Base-by-base conservation (phyloP, 2,113 vertebrate genomes). In the Syngnathus typhle region DNA sequence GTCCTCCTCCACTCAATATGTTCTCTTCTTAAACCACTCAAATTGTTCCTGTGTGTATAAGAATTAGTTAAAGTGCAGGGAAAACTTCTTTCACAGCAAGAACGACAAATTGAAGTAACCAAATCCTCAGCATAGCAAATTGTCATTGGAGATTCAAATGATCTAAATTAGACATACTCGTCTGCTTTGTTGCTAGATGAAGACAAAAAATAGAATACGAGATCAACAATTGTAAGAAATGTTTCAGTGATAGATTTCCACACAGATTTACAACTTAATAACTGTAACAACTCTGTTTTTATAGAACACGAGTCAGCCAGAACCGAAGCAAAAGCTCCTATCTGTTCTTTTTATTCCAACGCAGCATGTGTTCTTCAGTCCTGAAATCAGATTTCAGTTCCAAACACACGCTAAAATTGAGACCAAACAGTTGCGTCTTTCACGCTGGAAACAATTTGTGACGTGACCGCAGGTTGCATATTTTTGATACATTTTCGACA, bases 191-290 rank as follows among this genome's bases (percentile, higher is more conserved):
- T 55, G 59, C 46, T 49, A 19, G 47, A 49, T 19, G 7, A 19
- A 18, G 5, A 19, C 18, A 18, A 18, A n/a, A 47, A 47, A 46
- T 16, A 18, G 15, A 47, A 47, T 47, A 46, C 16, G 11, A 12
- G 44, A 67, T 56, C 68, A 49, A 39, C 21, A 21, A 52, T n/a
- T 6, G 15, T 44, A 27, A 68, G 61, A 73, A 49, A 7, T 7
- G 18, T 49, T 18, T 10, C 49, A 21, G 49, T 21, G 49, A 52
- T 64, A 73, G 65, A 78, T 68, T 69, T 41, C 63, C 64, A 60
- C 37, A 21, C 38, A 58, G 69, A 77, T 77, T 83, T 72, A 67
- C 47, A 64, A 23, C 60, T 21, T 52, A 52, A 52, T 54, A 75
- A 75, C 59, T 62, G 58, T 16, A 62, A 68, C 70, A 77, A 79